phyloP scores from a whole-genome alignment of 2,797 vertebrate species.

The Enteromius fasciolatus region DNA sequence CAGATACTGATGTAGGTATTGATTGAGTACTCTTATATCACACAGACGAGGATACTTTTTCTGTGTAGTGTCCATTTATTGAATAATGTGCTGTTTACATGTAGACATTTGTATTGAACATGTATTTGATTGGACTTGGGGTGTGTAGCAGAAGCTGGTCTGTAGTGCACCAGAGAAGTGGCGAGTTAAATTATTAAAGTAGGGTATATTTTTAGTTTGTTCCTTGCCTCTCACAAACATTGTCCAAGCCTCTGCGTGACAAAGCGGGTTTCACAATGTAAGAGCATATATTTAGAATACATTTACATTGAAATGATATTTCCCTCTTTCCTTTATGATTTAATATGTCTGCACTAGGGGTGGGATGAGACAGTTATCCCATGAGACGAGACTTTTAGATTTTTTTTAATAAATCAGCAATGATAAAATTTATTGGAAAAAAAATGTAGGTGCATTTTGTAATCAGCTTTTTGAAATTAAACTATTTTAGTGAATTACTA shows the following conservation, averaged over 20 bases:
- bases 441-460: no score
- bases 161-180: constrained; percentile 2
- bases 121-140: background rate
- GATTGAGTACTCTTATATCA: constrained; percentile 17
- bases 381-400: no score
- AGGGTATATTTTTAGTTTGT: constrained; percentile 20
- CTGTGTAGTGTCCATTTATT: constrained; percentile 27
- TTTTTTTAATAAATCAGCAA: no score
- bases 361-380: no score
- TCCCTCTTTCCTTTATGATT: background rate
- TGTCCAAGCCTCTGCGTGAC: background rate
- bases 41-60: constrained; percentile 7
- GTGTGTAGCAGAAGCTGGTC: constrained; percentile 8
- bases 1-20: constrained; percentile 21
- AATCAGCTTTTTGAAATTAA: no score
- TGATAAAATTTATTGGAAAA: no score
- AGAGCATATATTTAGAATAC: constrained; percentile 13
- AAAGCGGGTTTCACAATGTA: constrained; percentile 33
- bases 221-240: constrained; percentile 8
- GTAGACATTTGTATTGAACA: constrained; percentile 9
- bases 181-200: constrained; percentile 22
- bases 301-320: constrained; percentile 1
- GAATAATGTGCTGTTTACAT: constrained; percentile 4
- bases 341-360: background rate
- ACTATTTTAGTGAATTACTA: no score